Conservation (phyloP, 2,113 vertebrate species). For the Spea multiplicata region DNA sequence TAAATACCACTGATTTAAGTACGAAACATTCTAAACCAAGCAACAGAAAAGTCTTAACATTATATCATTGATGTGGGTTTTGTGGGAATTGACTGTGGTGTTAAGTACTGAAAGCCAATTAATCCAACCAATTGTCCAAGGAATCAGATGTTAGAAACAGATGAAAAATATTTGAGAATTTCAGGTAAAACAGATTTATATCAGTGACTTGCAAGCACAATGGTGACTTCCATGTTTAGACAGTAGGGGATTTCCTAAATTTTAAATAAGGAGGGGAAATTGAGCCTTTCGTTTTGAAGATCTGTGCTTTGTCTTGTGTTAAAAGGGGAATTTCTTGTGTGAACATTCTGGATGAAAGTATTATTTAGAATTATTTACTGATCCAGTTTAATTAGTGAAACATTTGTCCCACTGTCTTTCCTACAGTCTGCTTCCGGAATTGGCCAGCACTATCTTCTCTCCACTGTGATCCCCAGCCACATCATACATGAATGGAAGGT, state of each 20-base stretch:
- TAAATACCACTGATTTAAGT: slow-evolving; percentile 43
- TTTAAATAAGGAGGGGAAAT: slow-evolving; percentile 8
- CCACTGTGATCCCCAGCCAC: too few relatives aligned
- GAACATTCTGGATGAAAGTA: too few relatives aligned
- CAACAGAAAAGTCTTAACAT: slow-evolving; percentile 41
- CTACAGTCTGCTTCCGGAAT: too few relatives aligned
- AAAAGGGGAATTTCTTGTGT: too few relatives aligned
- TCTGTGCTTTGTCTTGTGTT: neutral
- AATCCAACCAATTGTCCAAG: slow-evolving; percentile 29
- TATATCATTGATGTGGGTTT: slow-evolving; percentile 43
- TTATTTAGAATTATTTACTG: too few relatives aligned
- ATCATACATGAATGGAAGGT: too few relatives aligned
- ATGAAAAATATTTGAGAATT: slow-evolving; percentile 26
- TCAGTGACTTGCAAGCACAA: slow-evolving; percentile 24
- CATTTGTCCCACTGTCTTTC: too few relatives aligned
- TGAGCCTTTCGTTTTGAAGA: slow-evolving; percentile 7
- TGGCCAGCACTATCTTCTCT: too few relatives aligned
- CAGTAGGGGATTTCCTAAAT: slow-evolving; percentile 43
- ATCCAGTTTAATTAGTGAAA: too few relatives aligned
- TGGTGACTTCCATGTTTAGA: slow-evolving; percentile 26
- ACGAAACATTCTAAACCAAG: slow-evolving; percentile 38
- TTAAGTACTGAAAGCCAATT: slow-evolving; percentile 40
- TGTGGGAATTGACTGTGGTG: slow-evolving; percentile 38
- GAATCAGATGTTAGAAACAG: slow-evolving; percentile 27
- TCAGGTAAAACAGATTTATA: slow-evolving; percentile 32